phyloP scores from a whole-genome alignment of 2,797 vertebrate genomes.

The Sebastes paucispinis region DNA sequence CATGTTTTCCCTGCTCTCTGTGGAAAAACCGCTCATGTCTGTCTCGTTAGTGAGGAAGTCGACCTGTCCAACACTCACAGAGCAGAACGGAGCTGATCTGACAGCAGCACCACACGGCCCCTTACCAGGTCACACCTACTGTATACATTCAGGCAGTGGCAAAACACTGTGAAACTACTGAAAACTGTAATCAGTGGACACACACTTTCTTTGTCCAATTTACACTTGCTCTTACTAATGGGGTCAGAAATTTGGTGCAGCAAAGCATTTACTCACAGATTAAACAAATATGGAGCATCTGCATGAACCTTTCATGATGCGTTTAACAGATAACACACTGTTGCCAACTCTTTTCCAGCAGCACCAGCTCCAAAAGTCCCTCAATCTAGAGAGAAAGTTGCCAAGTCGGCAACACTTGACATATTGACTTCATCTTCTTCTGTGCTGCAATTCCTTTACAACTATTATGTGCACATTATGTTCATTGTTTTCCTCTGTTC shows the following conservation, averaged over 20 bases:
- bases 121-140: slow-evolving; percentile 37
- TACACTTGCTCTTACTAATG: neutral
- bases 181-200: neutral
- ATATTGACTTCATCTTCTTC: too few species aligned
- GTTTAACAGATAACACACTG: neutral
- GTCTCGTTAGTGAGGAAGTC: slow-evolving; percentile 60
- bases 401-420: too few species aligned
- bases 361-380: too few species aligned
- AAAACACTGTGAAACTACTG: neutral
- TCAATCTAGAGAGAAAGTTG: too few species aligned
- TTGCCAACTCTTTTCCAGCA: too few species aligned
- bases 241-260: neutral
- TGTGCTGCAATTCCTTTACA: too few species aligned
- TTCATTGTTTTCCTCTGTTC: too few species aligned
- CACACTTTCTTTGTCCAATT: neutral
- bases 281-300: slow-evolving; percentile 22
- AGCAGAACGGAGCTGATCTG: slow-evolving; percentile 48
- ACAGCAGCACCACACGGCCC: slow-evolving; percentile 37
- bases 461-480: too few species aligned
- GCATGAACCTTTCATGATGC: neutral
- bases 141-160: neutral
- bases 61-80: slow-evolving; percentile 63
- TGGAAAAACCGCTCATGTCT: slow-evolving; percentile 43
- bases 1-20: slow-evolving; percentile 20
- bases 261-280: neutral